phyloP scores from a whole-genome alignment of 2,113 vertebrate genomes.

The Calcarius ornatus region DNA sequence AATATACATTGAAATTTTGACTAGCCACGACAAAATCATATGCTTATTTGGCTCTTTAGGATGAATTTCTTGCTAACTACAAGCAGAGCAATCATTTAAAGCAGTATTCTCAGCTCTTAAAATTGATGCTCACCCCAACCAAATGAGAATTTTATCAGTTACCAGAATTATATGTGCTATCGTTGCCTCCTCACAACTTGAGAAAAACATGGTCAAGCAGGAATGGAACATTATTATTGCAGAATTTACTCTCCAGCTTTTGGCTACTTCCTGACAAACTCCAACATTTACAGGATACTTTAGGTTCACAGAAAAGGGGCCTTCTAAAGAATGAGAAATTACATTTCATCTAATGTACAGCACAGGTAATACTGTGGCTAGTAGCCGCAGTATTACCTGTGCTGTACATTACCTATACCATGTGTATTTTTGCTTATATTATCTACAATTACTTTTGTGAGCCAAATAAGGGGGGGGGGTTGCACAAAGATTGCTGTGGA shows the following conservation, averaged over 20 bases:
- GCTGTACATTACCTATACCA: accelerated
- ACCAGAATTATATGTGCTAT: background rate
- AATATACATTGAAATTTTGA: constrained; percentile 32
- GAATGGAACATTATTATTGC: background rate
- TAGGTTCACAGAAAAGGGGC: background rate
- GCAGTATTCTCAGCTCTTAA: background rate
- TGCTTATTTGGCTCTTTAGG: constrained; percentile 31
- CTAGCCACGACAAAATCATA: constrained; percentile 29
- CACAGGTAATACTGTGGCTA: no score
- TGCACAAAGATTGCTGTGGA: background rate
- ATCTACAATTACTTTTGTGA: background rate
- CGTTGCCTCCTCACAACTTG: background rate
- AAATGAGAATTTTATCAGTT: background rate
- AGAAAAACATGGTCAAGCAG: background rate
- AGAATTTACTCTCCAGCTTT: background rate
- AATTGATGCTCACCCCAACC: background rate
- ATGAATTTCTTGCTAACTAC: constrained; percentile 17
- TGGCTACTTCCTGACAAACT: background rate
- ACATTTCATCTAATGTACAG: background rate
- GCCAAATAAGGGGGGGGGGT: accelerated
- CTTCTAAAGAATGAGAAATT: background rate
- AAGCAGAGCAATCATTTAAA: constrained; percentile 49
- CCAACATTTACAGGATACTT: background rate
- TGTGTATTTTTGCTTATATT: background rate
- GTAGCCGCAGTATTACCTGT: background rate